Evolutionary conservation across 2,797 vertebrate genomes (phyloP), one percentile per base, ranked within the genome.

Genomic region (Microctenopoma steveboyesi): DNA sequence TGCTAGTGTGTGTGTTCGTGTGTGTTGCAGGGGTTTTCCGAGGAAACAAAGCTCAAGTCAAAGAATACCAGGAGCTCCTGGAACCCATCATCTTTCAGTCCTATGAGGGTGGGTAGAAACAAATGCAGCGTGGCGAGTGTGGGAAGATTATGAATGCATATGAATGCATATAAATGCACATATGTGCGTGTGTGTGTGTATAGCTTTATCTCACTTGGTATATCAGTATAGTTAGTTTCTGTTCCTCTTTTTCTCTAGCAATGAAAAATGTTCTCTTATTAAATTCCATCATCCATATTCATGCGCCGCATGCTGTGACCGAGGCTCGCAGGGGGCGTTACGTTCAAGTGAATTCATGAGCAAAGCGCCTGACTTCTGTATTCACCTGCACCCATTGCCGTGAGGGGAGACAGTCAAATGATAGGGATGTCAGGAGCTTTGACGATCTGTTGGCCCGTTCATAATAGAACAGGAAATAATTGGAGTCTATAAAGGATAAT

Each of bases 31-130:
- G 97, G 0, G 88, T 98, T 65, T 99, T 98, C 87, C 93, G 94
- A 91, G 97, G 95, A 79, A 96, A 97, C 66, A 63, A 86, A 28
- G 85, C 92, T 15, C 97, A 99, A 91, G 96, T 98, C 50, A 95
- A 96, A 67, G 96, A 98, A 37, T 99, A 97, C 84, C 93, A 96
- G 63, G 92, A 95, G 12, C 95, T 98, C 57, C 92, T 99, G 70
- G 91, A 96, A 10, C 94, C 95, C 27, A 84, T 99, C 72, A 93
- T 99, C 71, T 97, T 97, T 73, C 94, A 94, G 40, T 94, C 96
- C 7, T 82, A 86, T 68, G 97, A 98, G 76, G 97, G 98, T 98
- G 92, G 80, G 83, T 64, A 56, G 47, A 56, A 30, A 57, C 14
- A 57, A 4, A 61, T 7, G 2, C 35, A 54, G 18, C 11, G 10